Percentiles rank a stretch among this genome's conserved stretches.
phyloP scores from a whole-genome alignment of 2,797 vertebrate species.

The Melanotaenia parkinsoni region DNA sequence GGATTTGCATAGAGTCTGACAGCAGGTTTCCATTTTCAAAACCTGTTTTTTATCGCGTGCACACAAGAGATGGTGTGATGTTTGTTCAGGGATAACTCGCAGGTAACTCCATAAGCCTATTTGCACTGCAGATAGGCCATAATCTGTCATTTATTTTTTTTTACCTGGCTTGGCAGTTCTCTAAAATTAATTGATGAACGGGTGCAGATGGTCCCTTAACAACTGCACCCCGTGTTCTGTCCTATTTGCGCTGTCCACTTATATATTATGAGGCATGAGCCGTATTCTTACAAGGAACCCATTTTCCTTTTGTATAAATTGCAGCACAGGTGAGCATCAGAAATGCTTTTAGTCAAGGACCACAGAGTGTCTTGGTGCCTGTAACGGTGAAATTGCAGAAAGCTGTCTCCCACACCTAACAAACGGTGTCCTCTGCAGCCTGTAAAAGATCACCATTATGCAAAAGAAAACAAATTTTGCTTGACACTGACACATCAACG shows the following conservation, averaged over 20 bases:
- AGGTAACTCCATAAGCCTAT: conserved; percentile 35
- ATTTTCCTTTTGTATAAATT: not conserved
- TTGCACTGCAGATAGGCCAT: conserved; percentile 56
- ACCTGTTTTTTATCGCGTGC: conserved; percentile 46
- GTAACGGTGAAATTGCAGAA: conserved; percentile 22
- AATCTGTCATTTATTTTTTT: conserved; percentile 30
- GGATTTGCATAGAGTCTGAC: not conserved
- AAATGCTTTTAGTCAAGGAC: conserved; percentile 20
- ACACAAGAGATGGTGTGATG: conserved; percentile 26
- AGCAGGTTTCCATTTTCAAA: conserved; percentile 31
- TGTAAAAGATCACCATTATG: conserved; percentile 38
- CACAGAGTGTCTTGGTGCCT: conserved; percentile 3
- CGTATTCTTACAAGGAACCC: conserved; percentile 1
- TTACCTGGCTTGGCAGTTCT: not conserved
- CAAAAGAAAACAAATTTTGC: conserved; percentile 58
- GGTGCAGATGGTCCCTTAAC: conserved; percentile 4
- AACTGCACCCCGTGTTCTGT: conserved; percentile 27
- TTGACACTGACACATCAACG: conserved; percentile 56
- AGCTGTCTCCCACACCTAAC: conserved; percentile 5
- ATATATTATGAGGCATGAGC: not conserved
- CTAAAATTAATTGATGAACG: conserved; percentile 16
- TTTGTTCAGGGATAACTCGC: conserved; percentile 55
- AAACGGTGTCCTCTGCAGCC: conserved; percentile 29
- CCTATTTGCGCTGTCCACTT: conserved; percentile 1
- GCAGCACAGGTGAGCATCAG: conserved; percentile 1